These are phyloP conservation scores for Orthonychiurus folsomi DNA, from an alignment of 2,888 invertebrate genomes.

Conservation along the genomic window DNA sequence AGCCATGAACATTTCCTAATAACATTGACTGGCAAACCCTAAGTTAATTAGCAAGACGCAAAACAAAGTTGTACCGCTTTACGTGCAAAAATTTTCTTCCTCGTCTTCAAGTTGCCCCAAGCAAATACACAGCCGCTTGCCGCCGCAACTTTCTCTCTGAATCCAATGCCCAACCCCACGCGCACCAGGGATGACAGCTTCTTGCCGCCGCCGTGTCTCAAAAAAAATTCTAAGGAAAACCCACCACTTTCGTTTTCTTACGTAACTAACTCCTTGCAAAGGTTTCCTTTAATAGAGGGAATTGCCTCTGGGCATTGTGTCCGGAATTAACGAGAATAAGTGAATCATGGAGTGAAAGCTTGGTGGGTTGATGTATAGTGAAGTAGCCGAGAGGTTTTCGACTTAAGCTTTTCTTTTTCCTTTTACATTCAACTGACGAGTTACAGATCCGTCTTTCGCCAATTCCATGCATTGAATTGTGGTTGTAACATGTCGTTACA, in stretches of 20 bases:
- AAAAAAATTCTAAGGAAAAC: not conserved
- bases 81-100: not conserved
- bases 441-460: too few species aligned
- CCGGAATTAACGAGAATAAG: not conserved
- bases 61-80: not conserved
- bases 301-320: not conserved
- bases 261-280: not conserved
- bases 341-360: not conserved
- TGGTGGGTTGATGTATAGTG: too few species aligned
- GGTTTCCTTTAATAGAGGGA: not conserved
- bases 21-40: not conserved
- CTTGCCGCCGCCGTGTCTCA: not conserved
- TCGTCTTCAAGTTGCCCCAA: not conserved
- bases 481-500: too few species aligned
- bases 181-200: too few species aligned
- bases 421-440: too few species aligned
- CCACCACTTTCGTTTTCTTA: not conserved
- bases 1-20: too few species aligned
- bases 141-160: too few species aligned
- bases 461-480: too few species aligned
- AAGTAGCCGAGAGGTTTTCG: too few species aligned
- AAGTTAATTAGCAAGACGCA: not conserved
- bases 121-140: not conserved
- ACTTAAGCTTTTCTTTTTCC: not conserved
- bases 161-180: too few species aligned